A percentile compares a stretch with the other conserved stretches of the same genome.
Conservation (phyloP, 2,113 vertebrate genomes). For the Pantherophis guttatus region DNA sequence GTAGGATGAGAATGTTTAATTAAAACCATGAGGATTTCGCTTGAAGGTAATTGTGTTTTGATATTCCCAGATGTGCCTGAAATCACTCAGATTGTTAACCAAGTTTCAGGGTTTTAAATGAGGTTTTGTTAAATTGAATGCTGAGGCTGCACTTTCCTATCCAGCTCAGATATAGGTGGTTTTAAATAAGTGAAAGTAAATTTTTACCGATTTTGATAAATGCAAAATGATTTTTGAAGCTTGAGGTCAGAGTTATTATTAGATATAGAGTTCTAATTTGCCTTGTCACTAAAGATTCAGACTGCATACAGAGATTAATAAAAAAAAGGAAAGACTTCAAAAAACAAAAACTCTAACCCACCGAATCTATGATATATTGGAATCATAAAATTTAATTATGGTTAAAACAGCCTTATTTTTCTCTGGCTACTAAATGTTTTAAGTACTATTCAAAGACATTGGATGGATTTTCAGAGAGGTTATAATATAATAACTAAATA, state of each 20-base stretch:
- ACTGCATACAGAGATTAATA: background rate
- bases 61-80: slow-evolving; percentile 22
- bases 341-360: background rate
- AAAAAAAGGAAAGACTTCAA: background rate
- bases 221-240: background rate
- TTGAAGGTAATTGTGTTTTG: slow-evolving; percentile 14
- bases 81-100: slow-evolving; percentile 15
- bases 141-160: background rate
- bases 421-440: background rate
- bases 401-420: background rate
- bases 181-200: background rate
- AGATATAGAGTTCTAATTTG: background rate
- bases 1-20: slow-evolving; percentile 1
- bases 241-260: slow-evolving; percentile 6
- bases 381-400: background rate
- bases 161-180: background rate
- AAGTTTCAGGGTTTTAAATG: slow-evolving; percentile 13
- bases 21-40: background rate
- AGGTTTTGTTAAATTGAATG: slow-evolving; percentile 4
- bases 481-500: background rate
- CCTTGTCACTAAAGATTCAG: background rate
- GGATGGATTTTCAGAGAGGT: background rate
- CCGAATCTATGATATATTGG: background rate
- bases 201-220: slow-evolving; percentile 13
- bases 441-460: background rate